Conservation (phyloP, 2,113 vertebrate genomes). For the Hemicordylus capensis region DNA sequence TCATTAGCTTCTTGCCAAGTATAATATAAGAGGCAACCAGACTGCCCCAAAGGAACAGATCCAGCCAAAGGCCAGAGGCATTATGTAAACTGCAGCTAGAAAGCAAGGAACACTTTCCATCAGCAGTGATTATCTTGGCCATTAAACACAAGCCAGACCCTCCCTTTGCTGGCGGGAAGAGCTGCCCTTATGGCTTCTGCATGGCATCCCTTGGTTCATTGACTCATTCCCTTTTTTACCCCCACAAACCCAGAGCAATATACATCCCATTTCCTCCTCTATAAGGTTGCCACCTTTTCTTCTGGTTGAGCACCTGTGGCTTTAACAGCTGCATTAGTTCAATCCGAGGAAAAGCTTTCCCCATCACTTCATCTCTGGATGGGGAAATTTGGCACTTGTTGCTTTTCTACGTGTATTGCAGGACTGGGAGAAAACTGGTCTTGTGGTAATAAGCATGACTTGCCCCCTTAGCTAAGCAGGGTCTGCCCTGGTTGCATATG, state of each 20-base stretch:
- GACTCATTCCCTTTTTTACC: neutral
- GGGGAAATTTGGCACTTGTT: neutral
- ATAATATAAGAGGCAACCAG: neutral
- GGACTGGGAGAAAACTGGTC: neutral
- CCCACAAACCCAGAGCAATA: neutral
- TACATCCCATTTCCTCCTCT: neutral
- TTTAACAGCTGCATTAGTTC: neutral
- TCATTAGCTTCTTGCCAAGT: conserved; percentile 2
- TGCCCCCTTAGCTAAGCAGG: no score
- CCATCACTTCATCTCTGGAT: neutral
- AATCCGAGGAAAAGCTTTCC: neutral
- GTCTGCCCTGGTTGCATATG: no score
- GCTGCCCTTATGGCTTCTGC: neutral
- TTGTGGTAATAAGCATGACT: no score
- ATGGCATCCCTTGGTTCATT: neutral
- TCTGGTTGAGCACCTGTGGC: neutral
- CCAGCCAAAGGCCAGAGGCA: conserved; percentile 3
- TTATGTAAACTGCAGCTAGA: conserved; percentile 4
- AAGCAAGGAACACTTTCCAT: conserved; percentile 1
- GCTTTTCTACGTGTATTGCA: neutral
- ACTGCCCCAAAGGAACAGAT: conserved; percentile 2
- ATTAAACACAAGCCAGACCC: neutral
- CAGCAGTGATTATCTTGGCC: neutral
- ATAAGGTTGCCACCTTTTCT: neutral
- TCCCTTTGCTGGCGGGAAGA: neutral